Evolutionary conservation across 2,797 vertebrate species (phyloP).

Genomic region (Sparus aurata): DNA sequence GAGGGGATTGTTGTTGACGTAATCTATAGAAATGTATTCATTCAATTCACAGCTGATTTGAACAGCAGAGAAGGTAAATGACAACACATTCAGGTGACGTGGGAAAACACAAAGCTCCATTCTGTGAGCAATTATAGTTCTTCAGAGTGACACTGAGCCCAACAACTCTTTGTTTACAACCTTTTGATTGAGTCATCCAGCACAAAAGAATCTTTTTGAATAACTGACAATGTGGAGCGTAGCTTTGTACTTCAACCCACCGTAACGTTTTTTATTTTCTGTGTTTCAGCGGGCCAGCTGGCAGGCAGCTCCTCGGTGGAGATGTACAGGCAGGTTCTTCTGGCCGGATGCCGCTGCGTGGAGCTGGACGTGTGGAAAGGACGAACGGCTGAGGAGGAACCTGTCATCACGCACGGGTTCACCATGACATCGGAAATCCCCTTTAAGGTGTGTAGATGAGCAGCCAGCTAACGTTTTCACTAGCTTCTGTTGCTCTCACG

Average conservation of each 20-base stretch:
- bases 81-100: too few species aligned
- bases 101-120: neutral
- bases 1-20: neutral
- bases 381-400: slow-evolving; percentile 96
- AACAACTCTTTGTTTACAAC: neutral
- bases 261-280: neutral
- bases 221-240: neutral
- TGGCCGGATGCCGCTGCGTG: slow-evolving; percentile 98
- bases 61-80: neutral
- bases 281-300: slow-evolving; percentile 92
- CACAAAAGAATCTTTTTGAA: neutral
- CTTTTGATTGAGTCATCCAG: neutral
- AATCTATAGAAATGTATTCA: neutral
- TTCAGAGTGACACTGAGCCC: slow-evolving; percentile 10
- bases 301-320: slow-evolving; percentile 98
- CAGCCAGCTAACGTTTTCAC: too few species aligned
- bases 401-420: slow-evolving; percentile 98
- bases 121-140: neutral
- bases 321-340: slow-evolving; percentile 97
- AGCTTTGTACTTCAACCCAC: neutral
- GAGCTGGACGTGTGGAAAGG: slow-evolving; percentile 99
- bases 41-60: neutral
- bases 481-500: too few species aligned
- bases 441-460: slow-evolving; percentile 67
- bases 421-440: slow-evolving; percentile 98